These are phyloP conservation scores for Hoplostethus mediterraneus DNA, from an alignment of 2,797 vertebrate genomes.

Conservation along the genomic window DNA sequence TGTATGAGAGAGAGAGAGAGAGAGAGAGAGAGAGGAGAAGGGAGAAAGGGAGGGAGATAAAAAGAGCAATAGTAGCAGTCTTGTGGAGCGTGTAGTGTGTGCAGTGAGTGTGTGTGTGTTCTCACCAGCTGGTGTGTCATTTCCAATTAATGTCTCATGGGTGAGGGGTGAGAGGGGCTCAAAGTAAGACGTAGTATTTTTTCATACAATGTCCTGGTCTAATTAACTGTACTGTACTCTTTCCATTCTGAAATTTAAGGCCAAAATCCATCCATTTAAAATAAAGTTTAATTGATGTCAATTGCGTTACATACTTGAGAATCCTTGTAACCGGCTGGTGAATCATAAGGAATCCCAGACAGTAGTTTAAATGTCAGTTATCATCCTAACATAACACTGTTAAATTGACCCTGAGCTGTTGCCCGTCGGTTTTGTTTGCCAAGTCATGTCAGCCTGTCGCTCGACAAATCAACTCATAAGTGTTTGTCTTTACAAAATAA, in stretches of 20 bases:
- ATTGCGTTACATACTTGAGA: constrained; percentile 27
- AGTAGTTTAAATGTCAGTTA: constrained; percentile 46
- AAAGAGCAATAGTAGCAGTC: not conserved
- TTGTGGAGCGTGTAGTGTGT: constrained; percentile 3
- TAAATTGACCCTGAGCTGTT: constrained; percentile 38
- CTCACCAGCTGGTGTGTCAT: constrained; percentile 57
- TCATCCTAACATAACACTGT: constrained; percentile 40
- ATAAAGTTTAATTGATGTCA: constrained; percentile 6
- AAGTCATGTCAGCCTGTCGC: constrained; percentile 51
- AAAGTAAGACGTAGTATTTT: not conserved
- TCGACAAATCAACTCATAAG: constrained; percentile 53
- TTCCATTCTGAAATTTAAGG: constrained; percentile 2
- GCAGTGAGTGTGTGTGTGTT: not conserved
- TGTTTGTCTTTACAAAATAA: constrained; percentile 64
- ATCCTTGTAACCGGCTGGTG: constrained; percentile 3
- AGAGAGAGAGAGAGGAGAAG: constrained; percentile 7
- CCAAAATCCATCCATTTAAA: constrained; percentile 13
- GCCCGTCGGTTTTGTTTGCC: constrained; percentile 34
- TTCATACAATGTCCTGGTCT: no score
- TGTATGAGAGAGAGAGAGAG: not conserved
- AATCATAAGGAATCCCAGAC: constrained; percentile 40
- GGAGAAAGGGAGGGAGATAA: not conserved
- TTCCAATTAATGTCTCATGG: constrained; percentile 40
- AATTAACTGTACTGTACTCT: not conserved
- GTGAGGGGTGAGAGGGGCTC: constrained; percentile 1